phyloP scores from a whole-genome alignment of 2,797 vertebrate genomes.

The Poliocrania exsul region DNA sequence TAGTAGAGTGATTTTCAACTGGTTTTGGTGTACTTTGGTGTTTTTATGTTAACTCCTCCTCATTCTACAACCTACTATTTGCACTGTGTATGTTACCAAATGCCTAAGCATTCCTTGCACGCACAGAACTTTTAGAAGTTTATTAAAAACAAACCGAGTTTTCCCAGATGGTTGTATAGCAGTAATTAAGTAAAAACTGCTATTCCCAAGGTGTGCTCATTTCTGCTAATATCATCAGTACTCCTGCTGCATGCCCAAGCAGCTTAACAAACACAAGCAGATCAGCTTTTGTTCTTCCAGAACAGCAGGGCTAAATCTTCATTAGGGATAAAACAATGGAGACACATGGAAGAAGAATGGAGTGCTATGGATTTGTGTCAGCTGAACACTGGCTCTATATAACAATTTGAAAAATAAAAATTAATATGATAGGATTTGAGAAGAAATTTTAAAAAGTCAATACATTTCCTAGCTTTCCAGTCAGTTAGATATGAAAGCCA shows the following conservation, averaged over 20 bases:
- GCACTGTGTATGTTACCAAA: background rate
- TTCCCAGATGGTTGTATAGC: background rate
- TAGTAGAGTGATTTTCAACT: background rate
- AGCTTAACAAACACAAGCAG: slow-evolving; percentile 14
- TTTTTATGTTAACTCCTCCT: background rate
- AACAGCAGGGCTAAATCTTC: slow-evolving; percentile 2
- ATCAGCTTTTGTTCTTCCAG: background rate
- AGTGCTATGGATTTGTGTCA: background rate
- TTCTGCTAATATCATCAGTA: slow-evolving; percentile 17
- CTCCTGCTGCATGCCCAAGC: slow-evolving; percentile 11
- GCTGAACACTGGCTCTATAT: rapidly evolving
- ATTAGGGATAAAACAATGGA: background rate
- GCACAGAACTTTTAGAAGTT: background rate
- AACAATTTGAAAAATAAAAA: background rate
- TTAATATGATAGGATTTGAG: background rate
- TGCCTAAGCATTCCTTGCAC: background rate
- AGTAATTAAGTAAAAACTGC: slow-evolving; percentile 54
- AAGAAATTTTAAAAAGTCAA: background rate
- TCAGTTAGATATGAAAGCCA: background rate
- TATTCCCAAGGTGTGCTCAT: slow-evolving; percentile 38
- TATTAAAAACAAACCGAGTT: slow-evolving; percentile 29
- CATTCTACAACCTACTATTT: background rate
- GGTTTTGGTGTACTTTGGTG: background rate
- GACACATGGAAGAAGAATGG: background rate
- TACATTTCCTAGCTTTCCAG: background rate